Conservation (phyloP, 2,797 vertebrate species). For the Pseudopleuronectes americanus region DNA sequence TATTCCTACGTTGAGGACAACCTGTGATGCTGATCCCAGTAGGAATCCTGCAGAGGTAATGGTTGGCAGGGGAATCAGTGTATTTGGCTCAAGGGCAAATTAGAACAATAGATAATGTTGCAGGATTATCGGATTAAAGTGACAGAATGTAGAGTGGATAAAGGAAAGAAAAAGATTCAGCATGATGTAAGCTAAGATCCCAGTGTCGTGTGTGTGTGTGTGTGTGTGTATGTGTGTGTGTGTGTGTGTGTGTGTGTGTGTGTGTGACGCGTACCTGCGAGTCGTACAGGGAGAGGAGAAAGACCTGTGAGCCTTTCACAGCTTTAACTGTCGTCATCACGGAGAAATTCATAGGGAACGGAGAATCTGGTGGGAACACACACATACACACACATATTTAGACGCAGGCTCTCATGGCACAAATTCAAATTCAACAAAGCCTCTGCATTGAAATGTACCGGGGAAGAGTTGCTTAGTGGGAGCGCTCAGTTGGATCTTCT, state of each 20-base stretch:
- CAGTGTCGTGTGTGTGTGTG: background rate
- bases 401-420: background rate
- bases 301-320: conserved; percentile 91
- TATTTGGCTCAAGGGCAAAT: background rate
- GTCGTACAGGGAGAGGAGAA: conserved; percentile 93
- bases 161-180: no score
- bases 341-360: conserved; percentile 93
- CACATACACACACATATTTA: background rate
- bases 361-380: conserved; percentile 77
- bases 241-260: background rate
- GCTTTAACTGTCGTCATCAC: conserved; percentile 93
- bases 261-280: conserved; percentile 74
- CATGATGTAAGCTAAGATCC: background rate
- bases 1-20: no score
- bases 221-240: background rate
- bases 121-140: background rate
- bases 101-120: background rate
- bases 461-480: conserved; percentile 89
- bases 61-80: no score
- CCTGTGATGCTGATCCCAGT: no score
- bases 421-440: background rate
- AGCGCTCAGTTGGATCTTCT: conserved; percentile 83
- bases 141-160: no score
- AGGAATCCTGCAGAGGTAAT: no score
- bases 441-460: conserved; percentile 65